These are phyloP conservation scores for Cyprinus carpio DNA, from an alignment of 2,113 vertebrate species.

Conservation along the genomic window DNA sequence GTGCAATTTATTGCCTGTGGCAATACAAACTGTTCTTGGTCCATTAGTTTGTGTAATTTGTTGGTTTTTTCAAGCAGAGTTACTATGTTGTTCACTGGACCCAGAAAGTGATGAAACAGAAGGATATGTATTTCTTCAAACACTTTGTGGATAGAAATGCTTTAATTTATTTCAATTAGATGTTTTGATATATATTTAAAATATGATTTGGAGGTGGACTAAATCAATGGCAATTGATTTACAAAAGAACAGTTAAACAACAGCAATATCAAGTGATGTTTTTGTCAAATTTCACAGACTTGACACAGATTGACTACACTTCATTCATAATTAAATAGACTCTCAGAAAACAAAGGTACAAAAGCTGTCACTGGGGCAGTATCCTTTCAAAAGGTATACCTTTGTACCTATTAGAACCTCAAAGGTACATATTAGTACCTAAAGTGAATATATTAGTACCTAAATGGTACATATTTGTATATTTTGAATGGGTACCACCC, in stretches of 20 bases:
- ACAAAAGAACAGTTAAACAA: no score
- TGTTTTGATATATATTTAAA: not conserved
- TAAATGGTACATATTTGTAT: not conserved
- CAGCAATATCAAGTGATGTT: no score
- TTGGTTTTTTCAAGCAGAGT: not conserved
- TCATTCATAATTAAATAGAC: not conserved
- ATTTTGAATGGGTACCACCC: not conserved
- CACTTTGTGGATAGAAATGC: not conserved
- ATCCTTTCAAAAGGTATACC: not conserved
- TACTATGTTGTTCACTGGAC: not conserved
- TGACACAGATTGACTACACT: not conserved
- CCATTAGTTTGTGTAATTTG: slow-evolving; percentile 4
- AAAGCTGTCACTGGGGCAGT: not conserved
- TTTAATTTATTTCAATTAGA: not conserved
- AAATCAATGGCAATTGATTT: not conserved
- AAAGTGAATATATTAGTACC: not conserved
- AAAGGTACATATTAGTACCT: not conserved
- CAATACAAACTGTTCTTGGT: not conserved
- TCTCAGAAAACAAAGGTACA: not conserved
- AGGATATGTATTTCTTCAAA: not conserved
- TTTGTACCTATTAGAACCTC: not conserved
- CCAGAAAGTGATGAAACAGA: not conserved
- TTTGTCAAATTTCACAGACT: no score
- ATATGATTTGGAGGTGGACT: no score
- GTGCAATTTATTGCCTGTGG: not conserved